Evolutionary conservation across 2,888 invertebrate genomes (phyloP).

Genomic region (Ormyrus thymus): DNA sequence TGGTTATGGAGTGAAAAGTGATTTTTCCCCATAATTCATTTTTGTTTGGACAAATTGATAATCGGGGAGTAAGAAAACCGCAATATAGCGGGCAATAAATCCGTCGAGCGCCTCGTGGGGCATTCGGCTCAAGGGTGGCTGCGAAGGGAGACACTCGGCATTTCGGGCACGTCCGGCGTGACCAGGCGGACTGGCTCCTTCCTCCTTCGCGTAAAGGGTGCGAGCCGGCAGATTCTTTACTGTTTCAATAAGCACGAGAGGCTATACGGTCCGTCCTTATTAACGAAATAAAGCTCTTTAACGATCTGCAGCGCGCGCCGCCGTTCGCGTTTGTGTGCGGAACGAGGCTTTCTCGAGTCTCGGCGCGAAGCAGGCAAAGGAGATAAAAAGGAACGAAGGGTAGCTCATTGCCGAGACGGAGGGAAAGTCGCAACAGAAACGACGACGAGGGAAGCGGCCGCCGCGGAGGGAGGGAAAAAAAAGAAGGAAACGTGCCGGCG

Average conservation of each 20-base stretch:
- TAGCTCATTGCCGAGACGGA: slow-evolving; percentile 34
- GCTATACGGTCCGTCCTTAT: slow-evolving; percentile 68
- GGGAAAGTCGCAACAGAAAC: slow-evolving; percentile 36
- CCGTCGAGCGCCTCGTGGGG: slow-evolving; percentile 62
- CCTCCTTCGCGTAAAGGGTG: slow-evolving; percentile 62
- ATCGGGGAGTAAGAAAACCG: slow-evolving; percentile 51
- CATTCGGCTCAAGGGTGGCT: slow-evolving; percentile 16
- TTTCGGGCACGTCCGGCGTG: slow-evolving; percentile 69
- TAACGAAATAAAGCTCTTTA: slow-evolving; percentile 75
- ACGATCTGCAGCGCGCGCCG: slow-evolving; percentile 61
- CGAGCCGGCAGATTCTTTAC: slow-evolving; percentile 71
- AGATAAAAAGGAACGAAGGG: slow-evolving; percentile 51
- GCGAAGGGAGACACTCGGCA: slow-evolving; percentile 61
- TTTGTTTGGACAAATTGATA: too few relatives aligned
- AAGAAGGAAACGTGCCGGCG: slow-evolving; percentile 29
- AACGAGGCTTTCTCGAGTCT: background rate
- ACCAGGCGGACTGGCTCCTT: slow-evolving; percentile 56
- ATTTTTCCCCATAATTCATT: too few relatives aligned
- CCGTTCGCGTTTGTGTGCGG: slow-evolving; percentile 35
- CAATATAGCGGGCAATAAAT: slow-evolving; percentile 71
- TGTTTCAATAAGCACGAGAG: slow-evolving; percentile 74
- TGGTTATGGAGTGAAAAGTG: too few relatives aligned
- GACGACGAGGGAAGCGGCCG: background rate
- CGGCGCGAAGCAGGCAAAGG: slow-evolving; percentile 50
- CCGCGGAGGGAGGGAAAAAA: slow-evolving; percentile 34